A percentile compares a stretch with the other conserved stretches of the same genome.
Evolutionary conservation across 2,113 vertebrate species (phyloP).

Genomic region (Coptodon bakossiorum): DNA sequence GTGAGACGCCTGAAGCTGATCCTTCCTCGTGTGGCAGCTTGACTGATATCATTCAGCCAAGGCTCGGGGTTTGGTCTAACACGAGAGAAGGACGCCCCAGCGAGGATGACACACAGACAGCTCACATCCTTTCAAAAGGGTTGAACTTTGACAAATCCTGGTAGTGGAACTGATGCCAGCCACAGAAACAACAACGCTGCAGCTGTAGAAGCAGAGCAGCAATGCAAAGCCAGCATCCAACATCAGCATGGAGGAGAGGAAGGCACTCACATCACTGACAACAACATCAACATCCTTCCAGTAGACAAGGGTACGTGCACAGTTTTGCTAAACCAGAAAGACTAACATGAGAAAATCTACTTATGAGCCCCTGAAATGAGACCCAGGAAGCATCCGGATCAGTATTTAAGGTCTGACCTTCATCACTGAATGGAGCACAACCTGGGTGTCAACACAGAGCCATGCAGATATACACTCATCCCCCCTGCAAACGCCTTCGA

Average conservation of each 20-base stretch:
- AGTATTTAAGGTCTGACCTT: background rate
- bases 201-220: background rate
- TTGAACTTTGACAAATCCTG: background rate
- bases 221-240: background rate
- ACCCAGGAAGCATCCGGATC: background rate
- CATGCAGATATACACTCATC: rapidly evolving
- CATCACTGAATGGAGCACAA: background rate
- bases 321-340: background rate
- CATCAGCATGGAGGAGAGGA: background rate
- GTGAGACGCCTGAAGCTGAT: background rate
- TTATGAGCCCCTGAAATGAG: background rate
- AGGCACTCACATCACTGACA: background rate
- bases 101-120: background rate
- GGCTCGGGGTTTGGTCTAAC: background rate
- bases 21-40: background rate
- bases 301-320: rapidly evolving
- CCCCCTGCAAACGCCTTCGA: background rate
- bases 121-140: background rate
- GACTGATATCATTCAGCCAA: background rate
- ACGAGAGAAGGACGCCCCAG: background rate
- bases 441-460: background rate
- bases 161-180: background rate
- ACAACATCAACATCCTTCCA: background rate
- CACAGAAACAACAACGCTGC: background rate
- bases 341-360: background rate